Conservation (phyloP, 2,888 invertebrate species). For the Mesorhabditis spiculigera region DNA sequence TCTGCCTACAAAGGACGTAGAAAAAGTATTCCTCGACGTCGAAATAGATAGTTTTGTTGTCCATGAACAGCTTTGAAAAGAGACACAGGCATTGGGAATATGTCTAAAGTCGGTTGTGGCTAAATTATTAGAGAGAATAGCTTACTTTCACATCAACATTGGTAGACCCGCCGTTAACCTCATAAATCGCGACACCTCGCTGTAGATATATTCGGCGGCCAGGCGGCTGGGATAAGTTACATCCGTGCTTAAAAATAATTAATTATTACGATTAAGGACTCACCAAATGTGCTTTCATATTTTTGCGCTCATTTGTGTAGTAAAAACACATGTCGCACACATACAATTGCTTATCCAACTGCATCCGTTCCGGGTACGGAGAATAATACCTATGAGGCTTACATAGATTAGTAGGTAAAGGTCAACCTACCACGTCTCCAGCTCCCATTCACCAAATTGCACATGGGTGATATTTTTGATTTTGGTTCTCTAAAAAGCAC, state of each 20-base stretch:
- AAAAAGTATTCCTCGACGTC: slow-evolving; percentile 8
- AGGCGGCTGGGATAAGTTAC: slow-evolving; percentile 5
- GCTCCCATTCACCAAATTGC: slow-evolving; percentile 10
- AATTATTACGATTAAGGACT: background rate
- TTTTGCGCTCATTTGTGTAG: slow-evolving; percentile 6
- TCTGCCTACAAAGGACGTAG: slow-evolving; percentile 12
- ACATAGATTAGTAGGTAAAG: background rate
- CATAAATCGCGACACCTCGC: slow-evolving; percentile 7
- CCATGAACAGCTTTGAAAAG: slow-evolving; percentile 15
- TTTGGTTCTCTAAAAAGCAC: slow-evolving; percentile 11
- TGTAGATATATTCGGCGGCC: slow-evolving; percentile 11
- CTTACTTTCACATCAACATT: background rate
- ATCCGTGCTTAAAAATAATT: slow-evolving; percentile 9
- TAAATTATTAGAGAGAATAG: background rate
- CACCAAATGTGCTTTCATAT: slow-evolving; percentile 12
- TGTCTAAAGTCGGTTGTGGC: background rate
- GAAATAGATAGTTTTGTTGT: slow-evolving; percentile 15
- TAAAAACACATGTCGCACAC: slow-evolving; percentile 12
- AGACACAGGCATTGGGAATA: slow-evolving; percentile 15
- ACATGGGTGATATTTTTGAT: slow-evolving; percentile 13
- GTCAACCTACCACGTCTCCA: slow-evolving; percentile 12
- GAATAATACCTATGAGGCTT: slow-evolving; percentile 12
- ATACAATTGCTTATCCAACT: slow-evolving; percentile 7
- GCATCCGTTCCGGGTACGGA: slow-evolving; percentile 13
- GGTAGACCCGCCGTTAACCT: slow-evolving; percentile 10